phyloP scores from a whole-genome alignment of 2,113 vertebrate genomes.

The Plectropomus leopardus region DNA sequence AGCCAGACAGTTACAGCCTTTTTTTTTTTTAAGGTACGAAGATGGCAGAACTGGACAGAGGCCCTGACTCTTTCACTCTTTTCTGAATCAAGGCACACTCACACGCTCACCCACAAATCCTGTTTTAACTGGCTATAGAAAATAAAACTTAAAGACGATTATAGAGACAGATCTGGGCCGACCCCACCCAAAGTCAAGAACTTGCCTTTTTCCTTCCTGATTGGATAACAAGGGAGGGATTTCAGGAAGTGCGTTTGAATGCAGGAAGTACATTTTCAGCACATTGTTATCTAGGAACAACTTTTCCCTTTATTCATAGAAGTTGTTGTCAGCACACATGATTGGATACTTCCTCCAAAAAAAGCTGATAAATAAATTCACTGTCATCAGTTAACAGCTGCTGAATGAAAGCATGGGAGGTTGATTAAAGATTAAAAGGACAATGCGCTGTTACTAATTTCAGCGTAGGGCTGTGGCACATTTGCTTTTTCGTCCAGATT shows the following conservation, averaged over 20 bases:
- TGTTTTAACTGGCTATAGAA: neutral
- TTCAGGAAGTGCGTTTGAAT: conserved; percentile 61
- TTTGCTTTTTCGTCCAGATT: neutral
- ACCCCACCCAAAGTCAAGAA: conserved; percentile 51
- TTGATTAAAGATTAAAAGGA: neutral
- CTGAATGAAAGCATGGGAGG: neutral
- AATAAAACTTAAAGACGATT: neutral
- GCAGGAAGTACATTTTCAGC: conserved; percentile 69
- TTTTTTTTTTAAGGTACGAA: conserved; percentile 23
- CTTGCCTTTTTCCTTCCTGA: conserved; percentile 72
- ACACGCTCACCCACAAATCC: neutral
- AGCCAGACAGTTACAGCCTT: conserved; percentile 35
- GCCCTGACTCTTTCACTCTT: neutral
- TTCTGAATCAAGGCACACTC: conserved; percentile 18
- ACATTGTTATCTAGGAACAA: conserved; percentile 63
- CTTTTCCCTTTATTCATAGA: conserved; percentile 20
- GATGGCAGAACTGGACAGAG: conserved; percentile 37
- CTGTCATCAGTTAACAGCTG: conserved; percentile 29
- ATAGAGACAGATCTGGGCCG: neutral
- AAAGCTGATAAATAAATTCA: conserved; percentile 5
- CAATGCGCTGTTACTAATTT: neutral
- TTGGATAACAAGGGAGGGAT: conserved; percentile 67
- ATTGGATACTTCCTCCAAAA: conserved; percentile 60
- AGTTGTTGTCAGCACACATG: conserved; percentile 27
- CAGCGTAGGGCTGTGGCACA: neutral